phyloP scores from a whole-genome alignment of 1,140 invertebrate species.

The Platyura marginata region DNA sequence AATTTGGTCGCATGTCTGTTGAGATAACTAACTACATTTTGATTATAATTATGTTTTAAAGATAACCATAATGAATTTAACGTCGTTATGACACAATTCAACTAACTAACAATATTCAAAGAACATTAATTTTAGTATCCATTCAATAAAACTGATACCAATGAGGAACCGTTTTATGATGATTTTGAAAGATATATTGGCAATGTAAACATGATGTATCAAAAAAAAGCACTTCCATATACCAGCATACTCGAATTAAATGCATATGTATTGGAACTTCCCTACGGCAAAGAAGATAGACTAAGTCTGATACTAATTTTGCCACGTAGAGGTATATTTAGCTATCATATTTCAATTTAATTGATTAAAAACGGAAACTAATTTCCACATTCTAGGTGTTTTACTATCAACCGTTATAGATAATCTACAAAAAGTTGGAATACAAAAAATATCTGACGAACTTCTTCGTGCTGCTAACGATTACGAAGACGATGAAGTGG shows the following conservation, averaged over 20 bases:
- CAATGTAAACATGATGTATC: conserved; percentile 41
- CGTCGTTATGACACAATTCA: too few species aligned
- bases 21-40: too few species aligned
- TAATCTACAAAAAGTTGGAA: conserved; percentile 30
- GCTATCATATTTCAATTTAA: not conserved
- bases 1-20: too few species aligned
- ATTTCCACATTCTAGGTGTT: conserved; percentile 12
- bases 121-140: conserved; percentile 16
- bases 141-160: conserved; percentile 47
- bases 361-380: not conserved
- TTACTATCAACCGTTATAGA: conserved; percentile 27
- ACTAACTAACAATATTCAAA: too few species aligned
- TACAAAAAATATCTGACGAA: conserved; percentile 31
- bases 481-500: conserved; percentile 36
- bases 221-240: conserved; percentile 30
- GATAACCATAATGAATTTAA: too few species aligned
- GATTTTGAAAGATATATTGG: conserved; percentile 28
- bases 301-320: conserved; percentile 14
- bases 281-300: conserved; percentile 32
- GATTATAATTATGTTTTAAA: too few species aligned
- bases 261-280: conserved; percentile 46
- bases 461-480: conserved; percentile 25
- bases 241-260: conserved; percentile 31
- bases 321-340: conserved; percentile 1
- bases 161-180: conserved; percentile 29